Percentiles rank a stretch among this genome's conserved stretches.
Conservation (phyloP, 1,140 invertebrate genomes). For the Trissolcus basalis region DNA sequence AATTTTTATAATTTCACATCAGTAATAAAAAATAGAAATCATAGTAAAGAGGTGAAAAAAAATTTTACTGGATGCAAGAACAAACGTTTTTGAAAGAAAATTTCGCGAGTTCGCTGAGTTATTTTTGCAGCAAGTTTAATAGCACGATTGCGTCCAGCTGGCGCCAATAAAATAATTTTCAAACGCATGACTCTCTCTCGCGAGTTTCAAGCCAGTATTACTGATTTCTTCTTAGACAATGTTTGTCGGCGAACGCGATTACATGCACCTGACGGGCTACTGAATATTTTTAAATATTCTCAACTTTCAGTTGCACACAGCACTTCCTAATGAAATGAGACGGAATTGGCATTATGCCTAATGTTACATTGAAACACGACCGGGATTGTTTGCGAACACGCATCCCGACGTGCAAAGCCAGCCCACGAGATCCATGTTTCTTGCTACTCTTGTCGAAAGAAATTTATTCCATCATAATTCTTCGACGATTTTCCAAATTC, state of each 20-base stretch:
- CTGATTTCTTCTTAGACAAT: conserved; percentile 59
- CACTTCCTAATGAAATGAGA: conserved; percentile 34
- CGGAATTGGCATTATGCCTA: conserved; percentile 25
- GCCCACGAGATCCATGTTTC: not conserved
- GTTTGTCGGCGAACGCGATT: conserved; percentile 56
- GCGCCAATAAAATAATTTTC: conserved; percentile 63
- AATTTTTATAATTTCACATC: no score
- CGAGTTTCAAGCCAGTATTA: conserved; percentile 37
- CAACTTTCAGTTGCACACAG: conserved; percentile 9
- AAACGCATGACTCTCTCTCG: conserved; percentile 56
- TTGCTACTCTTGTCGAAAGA: not conserved
- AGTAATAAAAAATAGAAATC: no score
- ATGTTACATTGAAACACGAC: conserved; percentile 31
- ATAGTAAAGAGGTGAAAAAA: no score
- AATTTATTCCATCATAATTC: conserved; percentile 5
- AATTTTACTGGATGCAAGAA: no score
- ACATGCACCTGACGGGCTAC: conserved; percentile 37
- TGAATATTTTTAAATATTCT: conserved; percentile 49
- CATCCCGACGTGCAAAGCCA: not conserved
- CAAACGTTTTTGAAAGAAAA: no score
- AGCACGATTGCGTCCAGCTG: conserved; percentile 62
- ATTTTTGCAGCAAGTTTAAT: conserved; percentile 24
- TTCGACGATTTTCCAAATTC: conserved; percentile 2
- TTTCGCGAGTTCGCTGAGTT: conserved; percentile 46
- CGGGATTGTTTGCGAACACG: conserved; percentile 21